These are phyloP conservation scores for Oryzias celebensis DNA, from an alignment of 2,113 vertebrate genomes.

Conservation along the genomic window DNA sequence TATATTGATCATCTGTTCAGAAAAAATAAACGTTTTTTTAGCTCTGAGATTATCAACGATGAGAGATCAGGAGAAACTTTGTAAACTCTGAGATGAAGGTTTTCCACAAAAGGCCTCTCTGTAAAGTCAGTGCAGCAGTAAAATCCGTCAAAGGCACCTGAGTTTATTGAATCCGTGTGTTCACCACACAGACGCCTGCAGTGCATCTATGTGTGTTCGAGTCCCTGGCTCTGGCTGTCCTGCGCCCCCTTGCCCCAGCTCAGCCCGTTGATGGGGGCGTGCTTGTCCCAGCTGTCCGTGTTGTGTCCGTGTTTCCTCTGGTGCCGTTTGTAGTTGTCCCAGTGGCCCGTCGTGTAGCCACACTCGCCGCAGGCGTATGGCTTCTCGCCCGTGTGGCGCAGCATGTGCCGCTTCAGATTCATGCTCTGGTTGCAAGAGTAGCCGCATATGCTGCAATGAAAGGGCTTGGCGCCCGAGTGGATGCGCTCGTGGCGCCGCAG, in stretches of 20 bases:
- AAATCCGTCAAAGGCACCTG: constrained; percentile 59
- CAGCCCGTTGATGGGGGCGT: constrained; percentile 11
- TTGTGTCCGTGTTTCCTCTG: constrained; percentile 91
- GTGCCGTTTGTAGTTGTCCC: constrained; percentile 99
- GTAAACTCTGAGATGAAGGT: background rate
- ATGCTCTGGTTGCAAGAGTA: constrained; percentile 98
- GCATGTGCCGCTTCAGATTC: constrained; percentile 97
- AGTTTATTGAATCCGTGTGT: constrained; percentile 54
- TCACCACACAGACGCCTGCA: background rate
- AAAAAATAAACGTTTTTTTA: too few relatives aligned
- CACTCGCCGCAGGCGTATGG: constrained; percentile 90
- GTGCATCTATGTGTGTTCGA: constrained; percentile 17
- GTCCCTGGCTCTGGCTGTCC: constrained; percentile 22
- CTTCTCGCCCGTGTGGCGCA: constrained; percentile 92
- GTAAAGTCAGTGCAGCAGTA: constrained; percentile 44
- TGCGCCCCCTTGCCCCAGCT: constrained; percentile 24
- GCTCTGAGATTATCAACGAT: too few relatives aligned
- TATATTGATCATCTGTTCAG: too few relatives aligned
- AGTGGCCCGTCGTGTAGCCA: constrained; percentile 92
- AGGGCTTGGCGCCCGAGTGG: constrained; percentile 95
- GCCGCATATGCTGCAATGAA: constrained; percentile 89
- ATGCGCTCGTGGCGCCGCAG: constrained; percentile 92
- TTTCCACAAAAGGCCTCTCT: constrained; percentile 15
- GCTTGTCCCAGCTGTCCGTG: constrained; percentile 82
- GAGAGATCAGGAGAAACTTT: too few relatives aligned